Percentiles rank a stretch among this genome's conserved stretches.
These are phyloP conservation scores for Troilus luridus DNA, from an alignment of 2,888 invertebrate species.

Conservation along the genomic window DNA sequence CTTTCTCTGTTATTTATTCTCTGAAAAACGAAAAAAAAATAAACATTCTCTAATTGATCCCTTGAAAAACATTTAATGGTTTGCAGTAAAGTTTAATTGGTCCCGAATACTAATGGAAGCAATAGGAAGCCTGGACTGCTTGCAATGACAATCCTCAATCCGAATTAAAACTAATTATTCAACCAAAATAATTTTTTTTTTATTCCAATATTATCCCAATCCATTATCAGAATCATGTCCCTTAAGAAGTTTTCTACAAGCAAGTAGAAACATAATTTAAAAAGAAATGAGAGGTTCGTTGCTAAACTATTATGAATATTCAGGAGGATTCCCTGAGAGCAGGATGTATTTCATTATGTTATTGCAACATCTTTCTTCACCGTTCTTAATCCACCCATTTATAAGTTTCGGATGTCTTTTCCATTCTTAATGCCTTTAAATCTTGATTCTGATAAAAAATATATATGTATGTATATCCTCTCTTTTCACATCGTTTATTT, in stretches of 20 bases:
- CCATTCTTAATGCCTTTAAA: background rate
- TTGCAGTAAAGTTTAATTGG: background rate
- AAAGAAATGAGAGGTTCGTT: background rate
- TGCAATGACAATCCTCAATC: background rate
- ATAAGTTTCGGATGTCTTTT: background rate
- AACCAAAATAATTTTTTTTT: background rate
- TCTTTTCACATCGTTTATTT: background rate
- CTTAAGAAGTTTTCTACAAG: background rate
- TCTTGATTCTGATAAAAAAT: background rate
- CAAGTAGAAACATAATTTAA: background rate
- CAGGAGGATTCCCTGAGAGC: background rate
- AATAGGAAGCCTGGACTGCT: background rate
- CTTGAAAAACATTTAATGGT: background rate
- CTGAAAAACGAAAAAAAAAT: background rate
- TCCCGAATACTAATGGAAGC: background rate
- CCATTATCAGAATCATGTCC: background rate
- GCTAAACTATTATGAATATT: slow-evolving; percentile 17
- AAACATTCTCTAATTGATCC: background rate
- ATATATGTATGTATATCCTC: background rate
- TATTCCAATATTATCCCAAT: background rate
- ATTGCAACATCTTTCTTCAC: background rate
- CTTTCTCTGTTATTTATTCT: background rate
- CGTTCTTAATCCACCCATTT: background rate
- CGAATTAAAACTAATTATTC: background rate
- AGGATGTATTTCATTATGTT: slow-evolving; percentile 43